These are phyloP conservation scores for Sarcophaga carnaria DNA, from an alignment of 2,888 invertebrate genomes.

Conservation along the genomic window DNA sequence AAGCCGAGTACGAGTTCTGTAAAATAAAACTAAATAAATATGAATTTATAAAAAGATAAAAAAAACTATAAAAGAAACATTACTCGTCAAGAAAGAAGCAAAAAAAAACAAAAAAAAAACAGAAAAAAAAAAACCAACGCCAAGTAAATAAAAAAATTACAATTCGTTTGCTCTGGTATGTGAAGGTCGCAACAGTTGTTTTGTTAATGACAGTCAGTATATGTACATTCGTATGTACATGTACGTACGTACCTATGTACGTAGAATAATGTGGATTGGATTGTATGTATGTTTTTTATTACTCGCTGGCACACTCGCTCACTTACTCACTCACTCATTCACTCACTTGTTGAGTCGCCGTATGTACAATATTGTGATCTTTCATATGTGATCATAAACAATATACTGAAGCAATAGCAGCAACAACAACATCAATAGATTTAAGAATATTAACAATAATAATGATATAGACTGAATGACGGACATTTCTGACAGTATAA, in stretches of 20 bases:
- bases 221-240: not conserved
- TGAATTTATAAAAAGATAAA: constrained; percentile 24
- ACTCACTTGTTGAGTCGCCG: not conserved
- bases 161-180: constrained; percentile 80
- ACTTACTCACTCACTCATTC: constrained; percentile 14
- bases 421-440: not conserved
- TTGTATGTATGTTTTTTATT: constrained; percentile 35
- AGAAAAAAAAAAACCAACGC: not conserved
- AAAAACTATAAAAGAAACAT: not conserved
- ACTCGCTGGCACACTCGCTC: constrained; percentile 37
- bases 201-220: constrained; percentile 77
- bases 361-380: not conserved
- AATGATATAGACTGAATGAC: constrained; percentile 24
- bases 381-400: not conserved
- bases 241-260: not conserved
- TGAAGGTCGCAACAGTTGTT: constrained; percentile 82
- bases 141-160: constrained; percentile 53
- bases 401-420: not conserved
- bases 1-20: not conserved
- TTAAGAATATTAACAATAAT: constrained; percentile 8
- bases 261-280: constrained; percentile 4
- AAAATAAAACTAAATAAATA: constrained; percentile 18
- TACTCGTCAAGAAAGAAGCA: not conserved
- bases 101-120: not conserved
- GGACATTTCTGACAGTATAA: constrained; percentile 27